phyloP scores from a whole-genome alignment of 2,888 invertebrate genomes.

The Stomorhina lunata region DNA sequence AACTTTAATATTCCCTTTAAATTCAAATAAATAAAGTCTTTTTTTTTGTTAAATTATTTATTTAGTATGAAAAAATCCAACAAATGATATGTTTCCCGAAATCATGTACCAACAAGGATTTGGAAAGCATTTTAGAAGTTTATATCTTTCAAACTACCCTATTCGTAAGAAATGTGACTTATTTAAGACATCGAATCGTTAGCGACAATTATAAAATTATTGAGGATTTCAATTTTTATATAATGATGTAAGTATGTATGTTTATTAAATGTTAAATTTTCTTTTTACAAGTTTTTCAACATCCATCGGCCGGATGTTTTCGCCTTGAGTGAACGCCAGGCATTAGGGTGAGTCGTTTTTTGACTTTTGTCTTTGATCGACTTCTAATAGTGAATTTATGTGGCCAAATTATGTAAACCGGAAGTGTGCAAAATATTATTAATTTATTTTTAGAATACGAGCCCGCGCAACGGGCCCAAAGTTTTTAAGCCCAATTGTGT shows the following conservation, averaged over 20 bases:
- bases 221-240: slow-evolving; percentile 72
- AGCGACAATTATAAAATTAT: slow-evolving; percentile 69
- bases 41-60: slow-evolving; percentile 1
- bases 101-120: slow-evolving; percentile 70
- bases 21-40: no score
- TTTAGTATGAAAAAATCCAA: slow-evolving; percentile 69
- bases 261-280: background rate
- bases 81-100: slow-evolving; percentile 74
- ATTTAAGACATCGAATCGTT: slow-evolving; percentile 70
- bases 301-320: no score
- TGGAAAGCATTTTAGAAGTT: slow-evolving; percentile 71
- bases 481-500: no score
- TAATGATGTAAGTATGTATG: slow-evolving; percentile 70
- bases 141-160: slow-evolving; percentile 70
- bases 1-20: background rate
- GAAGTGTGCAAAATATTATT: no score
- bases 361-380: no score
- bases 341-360: no score
- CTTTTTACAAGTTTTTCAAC: no score
- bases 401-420: no score
- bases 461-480: no score
- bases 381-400: no score
- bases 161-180: slow-evolving; percentile 71
- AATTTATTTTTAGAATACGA: no score
- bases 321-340: no score